Base-by-base conservation (phyloP, 2,113 vertebrate species). In the Saccopteryx leptura region DNA sequence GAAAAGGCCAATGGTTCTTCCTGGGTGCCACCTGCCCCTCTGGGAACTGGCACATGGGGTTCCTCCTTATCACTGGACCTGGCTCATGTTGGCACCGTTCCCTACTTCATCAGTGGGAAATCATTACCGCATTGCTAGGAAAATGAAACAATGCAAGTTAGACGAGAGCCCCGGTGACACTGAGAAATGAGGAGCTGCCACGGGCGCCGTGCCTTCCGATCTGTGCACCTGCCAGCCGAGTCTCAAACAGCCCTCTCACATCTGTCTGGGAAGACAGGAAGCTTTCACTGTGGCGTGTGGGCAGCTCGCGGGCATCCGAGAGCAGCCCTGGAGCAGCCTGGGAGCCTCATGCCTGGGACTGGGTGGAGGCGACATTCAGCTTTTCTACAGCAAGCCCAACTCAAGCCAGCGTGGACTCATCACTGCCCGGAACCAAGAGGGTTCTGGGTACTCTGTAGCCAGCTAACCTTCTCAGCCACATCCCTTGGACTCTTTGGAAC, bases 81-180 rank as follows among this genome's bases (percentile, higher is more conserved):
- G 93, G 8, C 54, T 84, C 94, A 52, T 60, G 19, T 19, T 97
- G 97, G 96, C 96, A 94, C 94, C 69, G 39, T 92, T 97, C 96
- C 97, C 97, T 92, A 56, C 85, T 97, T 97, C 90, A 94, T 98
- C 97, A 83, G 96, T 92, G 95, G 89, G 95, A 98, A 98, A 97
- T 98, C 97, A 96, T 98, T 93, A 96, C 60, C 56, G 92, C 68
- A 65, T 95, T 68, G 83, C 96, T 88, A 91, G 93, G 97, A 97
- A 98, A 98, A 98, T 96, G 97, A 97, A 98, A 97, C 97, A 97
- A 86, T 80, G 93, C 71, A 84, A 91, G 90, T 98, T 96, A 93
- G 93, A 95, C 89, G 96, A 97, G 98, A 97, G 97, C 94, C 90
- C 72, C 88, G 54, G 81, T 96, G 98, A 98, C 97, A 96, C 86